These are phyloP conservation scores for Albula goreensis DNA, from an alignment of 2,113 vertebrate species.

Conservation along the genomic window DNA sequence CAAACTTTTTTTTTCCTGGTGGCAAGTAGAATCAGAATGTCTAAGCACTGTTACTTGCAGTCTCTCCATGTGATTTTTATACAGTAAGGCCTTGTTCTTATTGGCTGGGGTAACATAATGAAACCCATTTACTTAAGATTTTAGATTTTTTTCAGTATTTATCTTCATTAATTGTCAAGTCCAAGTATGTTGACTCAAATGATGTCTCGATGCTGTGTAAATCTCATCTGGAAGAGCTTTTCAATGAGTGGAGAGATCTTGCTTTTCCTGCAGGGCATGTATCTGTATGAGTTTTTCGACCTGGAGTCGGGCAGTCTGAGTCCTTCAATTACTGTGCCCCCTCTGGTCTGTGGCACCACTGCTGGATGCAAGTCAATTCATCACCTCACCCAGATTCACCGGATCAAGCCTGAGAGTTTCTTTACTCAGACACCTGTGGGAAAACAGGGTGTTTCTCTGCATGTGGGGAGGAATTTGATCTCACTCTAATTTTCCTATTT, in stretches of 20 bases:
- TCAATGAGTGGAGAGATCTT: neutral
- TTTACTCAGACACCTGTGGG: neutral
- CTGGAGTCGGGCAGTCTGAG: neutral
- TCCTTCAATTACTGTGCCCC: neutral
- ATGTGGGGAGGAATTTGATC: too few species aligned
- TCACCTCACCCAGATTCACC: neutral
- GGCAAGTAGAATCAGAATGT: too few species aligned
- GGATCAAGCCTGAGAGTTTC: neutral
- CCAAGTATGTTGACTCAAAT: neutral
- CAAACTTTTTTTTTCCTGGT: too few species aligned
- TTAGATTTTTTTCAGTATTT: neutral
- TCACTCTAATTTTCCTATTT: too few species aligned
- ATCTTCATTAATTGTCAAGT: neutral
- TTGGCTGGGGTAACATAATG: too few species aligned
- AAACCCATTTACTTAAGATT: neutral
- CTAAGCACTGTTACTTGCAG: neutral
- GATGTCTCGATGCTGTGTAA: neutral
- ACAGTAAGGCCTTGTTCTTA: too few species aligned
- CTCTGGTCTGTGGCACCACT: neutral
- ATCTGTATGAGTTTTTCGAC: neutral
- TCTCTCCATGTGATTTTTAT: too few species aligned
- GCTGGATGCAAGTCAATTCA: neutral
- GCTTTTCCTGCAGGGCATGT: neutral
- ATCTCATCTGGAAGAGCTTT: neutral
- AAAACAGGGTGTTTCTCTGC: neutral